Base-by-base conservation (phyloP, 2,888 invertebrate genomes). In the Amorpha juglandis region DNA sequence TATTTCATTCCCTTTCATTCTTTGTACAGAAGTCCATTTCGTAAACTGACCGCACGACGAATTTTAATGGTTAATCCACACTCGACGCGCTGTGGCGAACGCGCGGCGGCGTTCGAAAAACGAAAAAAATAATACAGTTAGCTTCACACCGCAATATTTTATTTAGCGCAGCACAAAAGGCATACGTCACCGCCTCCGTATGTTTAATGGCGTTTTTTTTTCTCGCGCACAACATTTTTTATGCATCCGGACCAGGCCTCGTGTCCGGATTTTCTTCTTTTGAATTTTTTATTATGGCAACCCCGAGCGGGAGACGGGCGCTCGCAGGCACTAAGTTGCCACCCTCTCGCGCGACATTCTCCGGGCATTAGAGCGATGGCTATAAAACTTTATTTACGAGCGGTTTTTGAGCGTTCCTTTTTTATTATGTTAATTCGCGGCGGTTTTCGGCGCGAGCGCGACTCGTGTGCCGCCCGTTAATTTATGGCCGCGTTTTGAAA, bases 351-450 rank as follows among this genome's bases (percentile, higher is more conserved):
- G 77, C 86, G 87, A 86, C 88, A 88, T 88, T 89, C 87, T 88
- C 85, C 84, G 84, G 81, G 90, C 88, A 89, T 91, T 89, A 90
- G 89, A 89, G 81, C 90, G 88, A 82, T 83, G 82, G 79, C 88
- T 83, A 90, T 91, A 90, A 91, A 91, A 90, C 83, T 86, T 87
- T 91, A 91, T 91, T 91, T 90, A 91, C 86, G 88, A 83, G 75
- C 84, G 74, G 72, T 79, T 81, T 88, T 87, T 88, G 89, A 90
- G 89, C 87, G 89, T 79, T 81, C 86, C 86, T 86, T 89, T 90
- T 90, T 91, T 91, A 89, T 91, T 90, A 91, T 91, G 91, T 88
- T 89, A 91, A 91, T 91, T 86, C 82, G 78, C 76, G 86, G 83
- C 77, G 77, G 47, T 70, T 52, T 52, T 72, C 65, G 70, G 73